Evolutionary conservation across 2,888 invertebrate species (phyloP).

Genomic region (Eristalis pertinax): DNA sequence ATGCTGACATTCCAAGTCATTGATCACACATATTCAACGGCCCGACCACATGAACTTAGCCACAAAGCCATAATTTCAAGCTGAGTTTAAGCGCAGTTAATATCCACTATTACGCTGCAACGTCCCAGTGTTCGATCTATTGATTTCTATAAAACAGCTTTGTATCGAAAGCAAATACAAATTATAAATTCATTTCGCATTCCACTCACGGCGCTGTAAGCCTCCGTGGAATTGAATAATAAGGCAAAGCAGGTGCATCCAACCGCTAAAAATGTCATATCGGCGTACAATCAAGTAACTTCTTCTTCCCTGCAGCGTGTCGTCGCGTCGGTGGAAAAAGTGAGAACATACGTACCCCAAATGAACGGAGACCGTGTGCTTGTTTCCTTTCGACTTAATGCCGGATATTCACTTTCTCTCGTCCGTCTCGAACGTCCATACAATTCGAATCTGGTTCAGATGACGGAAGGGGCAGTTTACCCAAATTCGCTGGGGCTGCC

Average conservation of each 20-base stretch:
- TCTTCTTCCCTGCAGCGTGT: constrained; percentile 1
- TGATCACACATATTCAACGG: not conserved
- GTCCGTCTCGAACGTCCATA: not conserved
- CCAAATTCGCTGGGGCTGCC: not conserved
- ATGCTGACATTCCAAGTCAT: not conserved
- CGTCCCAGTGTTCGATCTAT: not conserved
- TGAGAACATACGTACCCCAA: constrained; percentile 28
- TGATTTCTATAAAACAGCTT: not conserved
- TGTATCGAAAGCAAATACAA: constrained; percentile 7
- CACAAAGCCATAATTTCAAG: not conserved
- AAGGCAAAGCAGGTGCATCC: constrained; percentile 45
- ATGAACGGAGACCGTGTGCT: constrained; percentile 1
- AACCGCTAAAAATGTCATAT: constrained; percentile 40
- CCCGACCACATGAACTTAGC: no score
- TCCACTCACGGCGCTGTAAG: constrained; percentile 36
- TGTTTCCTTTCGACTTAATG: constrained; percentile 18
- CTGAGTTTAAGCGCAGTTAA: not conserved
- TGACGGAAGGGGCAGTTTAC: constrained; percentile 1
- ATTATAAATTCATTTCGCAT: not conserved
- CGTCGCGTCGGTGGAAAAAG: constrained; percentile 24
- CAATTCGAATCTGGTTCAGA: constrained; percentile 38
- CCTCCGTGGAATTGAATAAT: constrained; percentile 33
- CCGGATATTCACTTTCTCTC: constrained; percentile 60
- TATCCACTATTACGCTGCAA: not conserved
- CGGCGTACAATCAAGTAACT: constrained; percentile 43